These are phyloP conservation scores for Agonopterix arenella DNA, from an alignment of 2,888 invertebrate genomes.

Conservation along the genomic window DNA sequence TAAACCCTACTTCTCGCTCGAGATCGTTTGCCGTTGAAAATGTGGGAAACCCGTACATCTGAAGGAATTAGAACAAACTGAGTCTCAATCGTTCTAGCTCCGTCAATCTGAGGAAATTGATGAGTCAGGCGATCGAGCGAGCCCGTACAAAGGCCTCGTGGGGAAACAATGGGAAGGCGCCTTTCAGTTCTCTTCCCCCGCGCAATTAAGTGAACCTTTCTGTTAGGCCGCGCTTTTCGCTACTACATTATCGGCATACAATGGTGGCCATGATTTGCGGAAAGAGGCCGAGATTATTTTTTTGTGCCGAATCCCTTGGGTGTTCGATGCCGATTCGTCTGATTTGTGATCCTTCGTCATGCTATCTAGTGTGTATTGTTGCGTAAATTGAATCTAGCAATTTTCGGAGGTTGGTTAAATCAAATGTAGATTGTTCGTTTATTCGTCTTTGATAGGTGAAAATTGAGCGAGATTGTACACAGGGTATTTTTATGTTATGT, in stretches of 20 bases:
- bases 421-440: not conserved
- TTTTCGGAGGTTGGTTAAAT: not conserved
- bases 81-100: constrained; percentile 45
- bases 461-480: not conserved
- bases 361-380: constrained; percentile 47
- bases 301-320: constrained; percentile 42
- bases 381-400: constrained; percentile 40
- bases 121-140: constrained; percentile 59
- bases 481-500: not conserved
- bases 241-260: constrained; percentile 70
- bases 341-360: constrained; percentile 60
- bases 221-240: constrained; percentile 55
- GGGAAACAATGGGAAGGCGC: constrained; percentile 61
- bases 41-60: constrained; percentile 11
- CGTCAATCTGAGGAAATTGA: constrained; percentile 63
- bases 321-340: constrained; percentile 37
- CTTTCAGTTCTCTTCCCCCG: constrained; percentile 61
- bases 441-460: not conserved
- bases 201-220: constrained; percentile 73
- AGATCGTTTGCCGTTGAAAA: constrained; percentile 5
- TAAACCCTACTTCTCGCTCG: constrained; percentile 15
- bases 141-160: constrained; percentile 51
- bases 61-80: constrained; percentile 34
- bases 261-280: constrained; percentile 70
- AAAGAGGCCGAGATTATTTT: constrained; percentile 60